Evolutionary conservation across 2,797 vertebrate genomes (phyloP).

Genomic region (Melopsittacus undulatus): DNA sequence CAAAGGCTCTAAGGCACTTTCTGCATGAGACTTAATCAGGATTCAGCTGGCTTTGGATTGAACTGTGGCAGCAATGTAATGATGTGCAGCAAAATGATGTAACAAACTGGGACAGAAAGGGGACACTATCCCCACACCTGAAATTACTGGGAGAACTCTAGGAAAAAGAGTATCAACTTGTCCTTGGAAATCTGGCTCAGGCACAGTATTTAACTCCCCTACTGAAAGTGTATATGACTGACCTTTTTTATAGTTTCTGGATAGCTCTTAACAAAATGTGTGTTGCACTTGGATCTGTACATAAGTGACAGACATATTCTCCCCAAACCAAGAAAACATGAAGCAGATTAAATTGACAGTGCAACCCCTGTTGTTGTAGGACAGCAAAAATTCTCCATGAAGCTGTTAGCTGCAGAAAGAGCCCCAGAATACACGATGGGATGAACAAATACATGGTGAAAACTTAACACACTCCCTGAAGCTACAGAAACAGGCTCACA

Average conservation of each 20-base stretch:
- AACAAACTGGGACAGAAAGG: neutral
- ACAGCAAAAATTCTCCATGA: neutral
- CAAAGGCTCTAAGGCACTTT: neutral
- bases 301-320: neutral
- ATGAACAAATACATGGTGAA: neutral
- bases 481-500: neutral
- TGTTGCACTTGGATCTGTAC: neutral
- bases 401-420: neutral
- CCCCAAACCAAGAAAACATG: neutral
- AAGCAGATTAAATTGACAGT: neutral
- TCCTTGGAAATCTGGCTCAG: neutral
- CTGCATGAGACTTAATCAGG: neutral
- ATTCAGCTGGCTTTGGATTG: neutral
- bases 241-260: neutral
- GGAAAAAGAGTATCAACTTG: neutral
- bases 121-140: neutral
- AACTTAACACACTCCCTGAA: neutral
- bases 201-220: neutral
- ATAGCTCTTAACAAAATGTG: neutral
- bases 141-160: neutral
- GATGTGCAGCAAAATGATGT: neutral
- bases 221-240: neutral
- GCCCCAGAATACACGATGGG: neutral
- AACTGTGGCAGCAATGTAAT: neutral
- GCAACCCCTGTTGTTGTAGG: neutral